Conservation (phyloP, 2,888 invertebrate species). For the Steinernema scapterisci region DNA sequence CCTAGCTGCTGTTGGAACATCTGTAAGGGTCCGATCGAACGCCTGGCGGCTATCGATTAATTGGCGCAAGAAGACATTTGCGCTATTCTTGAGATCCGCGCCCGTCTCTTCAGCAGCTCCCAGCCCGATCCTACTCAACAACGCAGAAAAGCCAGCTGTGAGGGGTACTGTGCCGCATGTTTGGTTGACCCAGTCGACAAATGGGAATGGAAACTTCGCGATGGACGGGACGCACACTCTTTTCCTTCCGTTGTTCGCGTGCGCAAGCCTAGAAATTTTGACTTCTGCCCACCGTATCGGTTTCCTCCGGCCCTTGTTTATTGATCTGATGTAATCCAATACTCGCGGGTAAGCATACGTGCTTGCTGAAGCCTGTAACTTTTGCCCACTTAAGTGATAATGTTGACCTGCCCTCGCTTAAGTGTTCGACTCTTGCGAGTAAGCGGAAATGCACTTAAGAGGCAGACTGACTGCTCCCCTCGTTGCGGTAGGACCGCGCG, state of each 20-base stretch:
- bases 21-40: not conserved
- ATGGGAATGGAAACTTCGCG: not conserved
- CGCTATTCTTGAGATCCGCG: conserved; percentile 21
- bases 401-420: not conserved
- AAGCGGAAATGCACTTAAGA: conserved; percentile 10
- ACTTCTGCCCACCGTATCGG: not conserved
- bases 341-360: not conserved
- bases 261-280: not conserved
- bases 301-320: not conserved
- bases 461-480: not conserved
- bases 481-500: not conserved
- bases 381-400: not conserved
- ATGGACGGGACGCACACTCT: not conserved
- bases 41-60: conserved; percentile 26
- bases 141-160: conserved; percentile 6
- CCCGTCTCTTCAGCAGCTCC: conserved; percentile 9
- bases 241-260: not conserved
- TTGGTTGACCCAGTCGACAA: not conserved
- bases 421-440: not conserved
- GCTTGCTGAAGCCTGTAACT: not conserved
- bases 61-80: conserved; percentile 7
- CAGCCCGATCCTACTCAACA: not conserved
- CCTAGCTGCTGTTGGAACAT: too few species aligned
- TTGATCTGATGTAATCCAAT: conserved; percentile 17
- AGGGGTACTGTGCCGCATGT: conserved; percentile 12